Conservation (phyloP, 2,113 vertebrate species). For the Raja brachyura region DNA sequence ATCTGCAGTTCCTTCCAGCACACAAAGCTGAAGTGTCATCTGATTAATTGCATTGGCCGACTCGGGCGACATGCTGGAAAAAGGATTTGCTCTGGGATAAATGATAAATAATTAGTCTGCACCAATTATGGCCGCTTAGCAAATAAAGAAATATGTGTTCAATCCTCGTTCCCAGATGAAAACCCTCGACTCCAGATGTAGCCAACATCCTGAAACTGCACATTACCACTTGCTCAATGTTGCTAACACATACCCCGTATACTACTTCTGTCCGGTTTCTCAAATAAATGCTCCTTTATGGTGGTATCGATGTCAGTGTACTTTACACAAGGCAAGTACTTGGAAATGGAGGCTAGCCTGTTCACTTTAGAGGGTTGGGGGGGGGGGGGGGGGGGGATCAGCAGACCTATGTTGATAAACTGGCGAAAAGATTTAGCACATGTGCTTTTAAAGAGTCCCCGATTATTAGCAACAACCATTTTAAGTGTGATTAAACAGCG, state of each 20-base stretch:
- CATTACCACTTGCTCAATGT: not conserved
- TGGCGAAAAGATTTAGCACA: not conserved
- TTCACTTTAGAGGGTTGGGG: not conserved
- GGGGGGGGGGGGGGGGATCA: not conserved
- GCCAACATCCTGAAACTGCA: not conserved
- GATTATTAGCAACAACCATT: not conserved
- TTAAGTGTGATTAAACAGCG: not conserved
- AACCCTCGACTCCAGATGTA: slow-evolving; percentile 18
- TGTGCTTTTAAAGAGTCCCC: not conserved
- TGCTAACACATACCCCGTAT: not conserved
- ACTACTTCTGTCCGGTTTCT: not conserved
- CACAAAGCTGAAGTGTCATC: not conserved
- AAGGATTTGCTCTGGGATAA: not conserved
- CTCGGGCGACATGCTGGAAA: not conserved
- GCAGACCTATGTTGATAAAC: not conserved
- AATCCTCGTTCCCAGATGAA: slow-evolving; percentile 9
- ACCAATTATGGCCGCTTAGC: not conserved
- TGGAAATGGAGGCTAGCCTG: not conserved
- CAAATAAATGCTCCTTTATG: not conserved
- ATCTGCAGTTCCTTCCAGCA: too few relatives aligned
- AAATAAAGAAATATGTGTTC: slow-evolving; percentile 24
- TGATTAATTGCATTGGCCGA: not conserved
- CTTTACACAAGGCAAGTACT: not conserved
- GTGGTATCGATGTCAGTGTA: not conserved
- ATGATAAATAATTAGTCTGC: not conserved